These are phyloP conservation scores for Speoplatyrhinus poulsoni DNA, from an alignment of 2,113 vertebrate genomes.

Conservation along the genomic window DNA sequence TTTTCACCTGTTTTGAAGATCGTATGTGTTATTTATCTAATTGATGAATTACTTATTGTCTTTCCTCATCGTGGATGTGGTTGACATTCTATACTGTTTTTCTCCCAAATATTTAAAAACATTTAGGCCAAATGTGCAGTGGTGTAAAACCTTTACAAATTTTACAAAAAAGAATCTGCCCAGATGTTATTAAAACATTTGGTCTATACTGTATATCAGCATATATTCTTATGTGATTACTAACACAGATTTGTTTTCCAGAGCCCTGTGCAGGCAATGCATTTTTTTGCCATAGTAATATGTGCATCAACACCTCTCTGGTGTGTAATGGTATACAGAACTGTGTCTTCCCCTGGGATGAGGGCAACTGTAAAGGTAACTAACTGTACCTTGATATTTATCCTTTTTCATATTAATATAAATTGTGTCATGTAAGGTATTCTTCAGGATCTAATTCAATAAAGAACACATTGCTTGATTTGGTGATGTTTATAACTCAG, in stretches of 20 bases:
- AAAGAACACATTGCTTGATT: neutral
- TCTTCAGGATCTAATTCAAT: neutral
- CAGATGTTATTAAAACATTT: neutral
- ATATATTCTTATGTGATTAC: neutral
- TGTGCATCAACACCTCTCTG: slow-evolving; percentile 97
- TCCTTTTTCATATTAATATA: neutral
- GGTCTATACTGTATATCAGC: neutral
- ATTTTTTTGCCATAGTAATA: slow-evolving; percentile 97
- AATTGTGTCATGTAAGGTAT: slow-evolving; percentile 10
- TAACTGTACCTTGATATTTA: slow-evolving; percentile 28
- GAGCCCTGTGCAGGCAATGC: slow-evolving; percentile 85
- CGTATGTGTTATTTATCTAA: slow-evolving; percentile 79
- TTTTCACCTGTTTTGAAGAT: slow-evolving; percentile 92
- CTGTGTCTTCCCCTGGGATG: slow-evolving; percentile 97
- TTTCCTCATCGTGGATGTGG: neutral
- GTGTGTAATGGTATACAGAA: slow-evolving; percentile 97
- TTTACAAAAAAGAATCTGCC: neutral
- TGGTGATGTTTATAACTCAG: no score
- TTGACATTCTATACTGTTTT: neutral
- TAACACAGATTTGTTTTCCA: slow-evolving; percentile 59
- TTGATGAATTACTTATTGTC: neutral
- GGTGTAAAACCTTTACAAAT: no score
- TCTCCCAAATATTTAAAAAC: no score
- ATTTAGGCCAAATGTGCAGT: neutral
- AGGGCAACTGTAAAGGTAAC: slow-evolving; percentile 92